These are phyloP conservation scores for Actinemys pallida DNA, from an alignment of 2,113 vertebrate genomes.

Conservation along the genomic window DNA sequence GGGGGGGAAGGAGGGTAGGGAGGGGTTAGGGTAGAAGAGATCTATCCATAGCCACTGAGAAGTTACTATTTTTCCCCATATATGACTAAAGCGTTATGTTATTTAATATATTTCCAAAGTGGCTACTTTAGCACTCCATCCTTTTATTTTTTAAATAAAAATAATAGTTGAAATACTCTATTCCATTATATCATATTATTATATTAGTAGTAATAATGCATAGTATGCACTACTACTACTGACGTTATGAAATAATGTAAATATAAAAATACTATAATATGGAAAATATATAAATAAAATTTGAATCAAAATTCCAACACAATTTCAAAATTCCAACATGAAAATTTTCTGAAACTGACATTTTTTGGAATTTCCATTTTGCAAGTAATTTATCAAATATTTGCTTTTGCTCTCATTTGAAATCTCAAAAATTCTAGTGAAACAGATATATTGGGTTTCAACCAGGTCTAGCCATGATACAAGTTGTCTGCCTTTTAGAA, in stretches of 20 bases:
- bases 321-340: neutral
- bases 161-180: neutral
- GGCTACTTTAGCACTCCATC: neutral
- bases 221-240: neutral
- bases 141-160: neutral
- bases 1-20: too few species aligned
- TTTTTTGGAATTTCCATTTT: neutral
- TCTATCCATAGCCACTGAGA: neutral
- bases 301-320: neutral
- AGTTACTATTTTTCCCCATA: neutral
- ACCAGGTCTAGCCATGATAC: neutral
- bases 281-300: neutral
- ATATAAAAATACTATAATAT: neutral
- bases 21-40: neutral
- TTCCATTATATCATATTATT: neutral
- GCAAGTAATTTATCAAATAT: too few species aligned
- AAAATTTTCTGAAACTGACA: neutral
- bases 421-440: neutral
- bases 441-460: neutral
- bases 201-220: neutral
- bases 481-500: neutral
- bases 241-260: neutral
- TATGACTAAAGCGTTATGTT: neutral
- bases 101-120: neutral
- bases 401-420: neutral